Evolutionary conservation across 2,888 invertebrate genomes (phyloP), one percentile per base, ranked within the genome.

Genomic region (Lasioglossum morio): DNA sequence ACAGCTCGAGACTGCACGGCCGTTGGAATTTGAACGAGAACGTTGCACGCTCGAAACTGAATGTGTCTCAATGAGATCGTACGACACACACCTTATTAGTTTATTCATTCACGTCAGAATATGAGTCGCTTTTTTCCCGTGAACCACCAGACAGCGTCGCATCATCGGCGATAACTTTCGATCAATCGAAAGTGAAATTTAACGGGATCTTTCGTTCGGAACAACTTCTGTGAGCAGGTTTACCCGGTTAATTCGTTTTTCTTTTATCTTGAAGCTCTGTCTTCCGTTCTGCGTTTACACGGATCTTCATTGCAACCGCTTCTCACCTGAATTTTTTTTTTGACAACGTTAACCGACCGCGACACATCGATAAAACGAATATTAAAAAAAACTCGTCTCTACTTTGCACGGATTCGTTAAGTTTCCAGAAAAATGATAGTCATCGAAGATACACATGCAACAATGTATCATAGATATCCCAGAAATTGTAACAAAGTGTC

Each of bases 181-280:
- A 79, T 80, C 66, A 63, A 77, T 80, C 72, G 89, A 89, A 82
- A 89, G 85, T 85, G 87, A 89, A 79, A 81, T 72, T 37, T 72
- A 83, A 85, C 81, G 66, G 83, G 73, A 85, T 82, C 78, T 78
- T 40, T 73, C 37, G n/a, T 27, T 63, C 27, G n/a, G 27, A 19
- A 46, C 75, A 57, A 53, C 72, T 57, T 37, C 76, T 57, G 70
- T 46, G 37, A 83, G 72, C 86, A 79, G 82, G 72, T 87, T 87
- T 77, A 78, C 70, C 82, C 78, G 23, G 46, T 80, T 70, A 60
- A 40, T 53, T 81, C 46, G 34, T 82, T 76, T 76, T 82, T 37
- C 30, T 63, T 77, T 79, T 72, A 57, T 72, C 30, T 46, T 46
- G 53, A 48, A 23, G 27, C 53, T 34, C 75, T 43, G 48, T 46